phyloP scores from a whole-genome alignment of 2,797 vertebrate species.

The Pristis pectinata region DNA sequence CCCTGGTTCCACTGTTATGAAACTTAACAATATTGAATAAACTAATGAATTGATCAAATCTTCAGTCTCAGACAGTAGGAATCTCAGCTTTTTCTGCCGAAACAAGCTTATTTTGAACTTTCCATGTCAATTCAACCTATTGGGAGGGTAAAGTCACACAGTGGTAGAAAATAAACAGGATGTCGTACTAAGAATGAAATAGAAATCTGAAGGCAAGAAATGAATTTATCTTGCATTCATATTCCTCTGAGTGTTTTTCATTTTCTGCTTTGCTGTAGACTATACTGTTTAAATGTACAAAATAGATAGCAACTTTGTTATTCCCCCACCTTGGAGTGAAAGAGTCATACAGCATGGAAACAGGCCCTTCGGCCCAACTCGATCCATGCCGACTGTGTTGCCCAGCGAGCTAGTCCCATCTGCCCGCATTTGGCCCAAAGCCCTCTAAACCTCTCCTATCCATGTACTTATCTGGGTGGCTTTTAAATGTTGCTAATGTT shows the following conservation, averaged over 20 bases:
- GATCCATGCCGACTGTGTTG: too few species aligned
- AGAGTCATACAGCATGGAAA: not conserved
- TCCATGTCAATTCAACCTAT: not conserved
- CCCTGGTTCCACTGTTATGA: not conserved
- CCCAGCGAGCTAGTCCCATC: too few species aligned
- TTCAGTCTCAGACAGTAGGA: not conserved
- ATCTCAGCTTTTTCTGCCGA: not conserved
- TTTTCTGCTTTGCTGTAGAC: not conserved
- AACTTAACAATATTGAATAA: not conserved
- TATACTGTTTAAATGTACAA: not conserved
- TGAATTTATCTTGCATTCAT: not conserved
- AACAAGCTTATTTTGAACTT: not conserved
- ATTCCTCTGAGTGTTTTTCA: not conserved
- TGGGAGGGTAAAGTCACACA: not conserved
- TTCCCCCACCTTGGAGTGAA: too few species aligned
- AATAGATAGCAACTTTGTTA: not conserved
- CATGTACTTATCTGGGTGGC: too few species aligned
- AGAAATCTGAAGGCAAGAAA: not conserved
- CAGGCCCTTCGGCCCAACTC: not conserved
- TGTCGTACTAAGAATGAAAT: not conserved
- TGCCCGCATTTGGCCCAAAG: too few species aligned
- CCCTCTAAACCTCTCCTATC: too few species aligned
- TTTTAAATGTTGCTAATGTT: too few species aligned
- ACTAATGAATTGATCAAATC: not conserved
- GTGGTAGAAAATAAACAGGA: slow-evolving; percentile 22